These are phyloP conservation scores for Microctonus brassicae DNA, from an alignment of 2,888 invertebrate genomes.

Conservation along the genomic window DNA sequence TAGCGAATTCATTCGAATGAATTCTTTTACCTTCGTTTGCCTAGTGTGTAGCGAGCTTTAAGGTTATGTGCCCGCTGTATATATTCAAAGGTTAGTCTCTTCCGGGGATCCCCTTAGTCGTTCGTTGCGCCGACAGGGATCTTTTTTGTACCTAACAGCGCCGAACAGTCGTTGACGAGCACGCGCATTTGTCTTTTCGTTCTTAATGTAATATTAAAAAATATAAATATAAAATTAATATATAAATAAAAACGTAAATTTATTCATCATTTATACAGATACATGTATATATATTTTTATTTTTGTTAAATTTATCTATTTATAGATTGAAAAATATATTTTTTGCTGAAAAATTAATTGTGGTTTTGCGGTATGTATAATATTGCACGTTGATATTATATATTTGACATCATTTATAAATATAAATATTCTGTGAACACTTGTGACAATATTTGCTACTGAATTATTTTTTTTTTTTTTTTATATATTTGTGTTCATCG, in stretches of 20 bases:
- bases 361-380: slow-evolving; percentile 1
- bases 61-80: neutral
- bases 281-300: no score
- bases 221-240: neutral
- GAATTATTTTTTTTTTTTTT: neutral
- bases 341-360: neutral
- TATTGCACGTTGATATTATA: neutral
- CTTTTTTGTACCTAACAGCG: neutral
- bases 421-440: neutral
- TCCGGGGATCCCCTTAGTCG: slow-evolving; percentile 1
- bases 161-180: neutral
- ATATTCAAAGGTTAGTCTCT: neutral
- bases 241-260: neutral
- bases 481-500: neutral
- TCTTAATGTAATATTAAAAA: neutral
- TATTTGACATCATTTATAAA: no score
- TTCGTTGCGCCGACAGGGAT: neutral
- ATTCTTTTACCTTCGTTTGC: no score
- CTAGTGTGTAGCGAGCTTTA: no score
- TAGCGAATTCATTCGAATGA: no score
- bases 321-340: neutral
- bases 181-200: neutral
- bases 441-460: neutral
- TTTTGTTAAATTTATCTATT: neutral
- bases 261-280: no score